Percentiles rank a stretch among this genome's conserved stretches.
Conservation (phyloP, 2,888 invertebrate species). For the Apomyelois bistriatella region DNA sequence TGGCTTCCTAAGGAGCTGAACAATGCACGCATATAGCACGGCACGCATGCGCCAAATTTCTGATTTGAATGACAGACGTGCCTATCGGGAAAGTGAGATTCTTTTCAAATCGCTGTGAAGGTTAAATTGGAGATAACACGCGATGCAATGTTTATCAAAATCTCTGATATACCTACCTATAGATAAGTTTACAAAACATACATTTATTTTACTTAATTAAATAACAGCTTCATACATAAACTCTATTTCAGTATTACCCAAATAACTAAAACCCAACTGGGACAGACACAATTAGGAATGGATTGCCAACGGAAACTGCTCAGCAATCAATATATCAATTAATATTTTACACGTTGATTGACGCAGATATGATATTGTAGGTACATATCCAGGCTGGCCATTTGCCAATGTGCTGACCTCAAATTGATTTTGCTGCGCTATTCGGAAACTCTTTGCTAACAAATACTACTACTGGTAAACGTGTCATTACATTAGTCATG, state of each 20-base stretch:
- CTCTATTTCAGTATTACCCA: not conserved
- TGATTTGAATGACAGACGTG: slow-evolving; percentile 45
- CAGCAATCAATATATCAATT: slow-evolving; percentile 3
- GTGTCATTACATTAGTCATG: too few species aligned
- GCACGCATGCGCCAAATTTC: slow-evolving; percentile 39
- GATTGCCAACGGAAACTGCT: not conserved
- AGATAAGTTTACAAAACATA: too few species aligned
- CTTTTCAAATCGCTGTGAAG: slow-evolving; percentile 21
- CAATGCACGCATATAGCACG: slow-evolving; percentile 51
- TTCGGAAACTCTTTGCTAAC: slow-evolving; percentile 47
- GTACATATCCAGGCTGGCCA: slow-evolving; percentile 32
- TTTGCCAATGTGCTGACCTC: slow-evolving; percentile 62
- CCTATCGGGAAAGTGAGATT: slow-evolving; percentile 49
- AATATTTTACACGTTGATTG: slow-evolving; percentile 20
- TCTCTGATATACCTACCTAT: too few species aligned
- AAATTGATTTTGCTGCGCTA: slow-evolving; percentile 70
- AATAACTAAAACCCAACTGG: not conserved
- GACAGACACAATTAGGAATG: not conserved
- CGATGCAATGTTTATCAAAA: not conserved
- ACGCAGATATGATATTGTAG: slow-evolving; percentile 9
- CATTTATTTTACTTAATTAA: too few species aligned
- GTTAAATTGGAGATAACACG: not conserved
- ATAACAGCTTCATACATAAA: too few species aligned
- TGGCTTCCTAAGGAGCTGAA: slow-evolving; percentile 60
- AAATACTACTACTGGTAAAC: too few species aligned